A percentile compares a stretch with the other conserved stretches of the same genome.
Conservation (phyloP, 2,113 vertebrate species). For the Craseonycteris thonglongyai region DNA sequence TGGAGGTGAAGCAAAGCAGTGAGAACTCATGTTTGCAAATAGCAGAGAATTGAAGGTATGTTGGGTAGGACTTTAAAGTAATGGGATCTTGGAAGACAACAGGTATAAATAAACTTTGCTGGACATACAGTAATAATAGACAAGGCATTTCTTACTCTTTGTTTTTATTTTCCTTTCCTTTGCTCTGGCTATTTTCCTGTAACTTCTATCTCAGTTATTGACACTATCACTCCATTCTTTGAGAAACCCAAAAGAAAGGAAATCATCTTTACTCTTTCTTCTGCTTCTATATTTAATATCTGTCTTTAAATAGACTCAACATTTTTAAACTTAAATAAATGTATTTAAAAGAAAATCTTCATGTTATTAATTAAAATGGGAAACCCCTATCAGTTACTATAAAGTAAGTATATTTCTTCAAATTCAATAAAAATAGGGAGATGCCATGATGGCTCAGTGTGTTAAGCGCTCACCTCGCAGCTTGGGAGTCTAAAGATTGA, state of each 20-base stretch:
- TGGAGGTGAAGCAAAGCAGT: not conserved
- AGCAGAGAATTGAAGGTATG: not conserved
- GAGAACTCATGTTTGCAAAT: not conserved
- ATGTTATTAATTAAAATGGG: not conserved
- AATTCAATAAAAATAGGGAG: not conserved
- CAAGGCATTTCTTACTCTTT: constrained; percentile 3
- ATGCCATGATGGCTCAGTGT: too few species aligned
- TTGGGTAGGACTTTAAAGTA: not conserved
- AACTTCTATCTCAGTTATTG: not conserved
- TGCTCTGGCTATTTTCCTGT: not conserved
- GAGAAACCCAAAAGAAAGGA: not conserved
- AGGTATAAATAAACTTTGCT: constrained; percentile 11
- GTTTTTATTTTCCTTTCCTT: not conserved
- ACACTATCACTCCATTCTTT: not conserved
- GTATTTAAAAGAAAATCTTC: not conserved
- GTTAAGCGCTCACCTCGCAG: too few species aligned
- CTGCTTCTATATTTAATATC: not conserved
- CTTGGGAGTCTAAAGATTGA: too few species aligned
- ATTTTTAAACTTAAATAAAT: not conserved
- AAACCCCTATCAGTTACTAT: not conserved
- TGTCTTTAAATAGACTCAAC: not conserved
- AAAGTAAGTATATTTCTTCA: not conserved
- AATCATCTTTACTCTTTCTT: not conserved
- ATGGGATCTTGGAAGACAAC: not conserved
- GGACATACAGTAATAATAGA: not conserved